Evolutionary conservation across 1,140 invertebrate species (phyloP).

Genomic region (Habropoda laboriosa): DNA sequence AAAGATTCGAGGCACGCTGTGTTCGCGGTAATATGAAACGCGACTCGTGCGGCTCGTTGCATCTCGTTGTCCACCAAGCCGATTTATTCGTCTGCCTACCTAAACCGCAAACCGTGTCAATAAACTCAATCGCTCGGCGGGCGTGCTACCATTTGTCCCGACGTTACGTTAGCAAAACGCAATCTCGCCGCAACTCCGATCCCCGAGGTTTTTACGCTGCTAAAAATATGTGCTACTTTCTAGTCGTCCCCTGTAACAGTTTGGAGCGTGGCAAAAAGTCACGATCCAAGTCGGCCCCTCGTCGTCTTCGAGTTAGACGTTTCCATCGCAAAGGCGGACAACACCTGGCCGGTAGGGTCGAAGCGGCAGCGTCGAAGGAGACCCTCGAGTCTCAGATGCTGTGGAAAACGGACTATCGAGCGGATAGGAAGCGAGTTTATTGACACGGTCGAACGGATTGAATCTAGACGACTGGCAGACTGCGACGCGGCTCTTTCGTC

Average conservation of each 20-base stretch:
- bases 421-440: constrained; percentile 8
- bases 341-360: too few relatives aligned
- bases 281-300: background rate
- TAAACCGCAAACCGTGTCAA: constrained; percentile 52
- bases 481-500: too few relatives aligned
- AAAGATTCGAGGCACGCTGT: background rate
- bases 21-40: constrained; percentile 39
- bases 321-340: too few relatives aligned
- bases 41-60: constrained; percentile 13
- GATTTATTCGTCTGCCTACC: constrained; percentile 30
- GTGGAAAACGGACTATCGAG: background rate
- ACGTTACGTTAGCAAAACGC: constrained; percentile 24
- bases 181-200: background rate
- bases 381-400: background rate
- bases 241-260: background rate
- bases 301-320: background rate
- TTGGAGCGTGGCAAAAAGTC: constrained; percentile 3
- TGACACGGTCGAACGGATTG: background rate
- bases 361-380: too few relatives aligned
- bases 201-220: background rate
- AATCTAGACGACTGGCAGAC: background rate
- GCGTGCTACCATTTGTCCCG: constrained; percentile 23
- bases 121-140: constrained; percentile 24
- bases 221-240: constrained; percentile 33
- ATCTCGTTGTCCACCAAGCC: background rate